phyloP scores from a whole-genome alignment of 30 jellyfish, hydroid and myxozoan genomes.

The Rhopilema esculentum region DNA sequence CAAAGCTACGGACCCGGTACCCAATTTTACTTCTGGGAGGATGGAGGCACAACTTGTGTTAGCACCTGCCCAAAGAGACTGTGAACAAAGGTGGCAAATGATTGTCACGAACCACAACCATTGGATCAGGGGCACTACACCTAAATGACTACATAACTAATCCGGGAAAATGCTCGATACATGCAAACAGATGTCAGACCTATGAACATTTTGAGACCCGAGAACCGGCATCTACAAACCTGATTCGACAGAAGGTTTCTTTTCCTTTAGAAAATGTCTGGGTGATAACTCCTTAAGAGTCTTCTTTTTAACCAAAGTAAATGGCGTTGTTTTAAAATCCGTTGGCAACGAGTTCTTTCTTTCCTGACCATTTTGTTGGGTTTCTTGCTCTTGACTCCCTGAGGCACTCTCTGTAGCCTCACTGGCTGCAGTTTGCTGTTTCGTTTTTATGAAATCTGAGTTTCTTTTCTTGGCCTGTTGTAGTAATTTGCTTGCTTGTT shows the following conservation, averaged over 20 bases:
- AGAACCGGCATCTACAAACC: slow-evolving; percentile 10
- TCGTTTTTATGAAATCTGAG: slow-evolving; percentile 30
- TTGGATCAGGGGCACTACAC: too few relatives aligned
- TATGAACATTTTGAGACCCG: too few relatives aligned
- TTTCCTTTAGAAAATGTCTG: slow-evolving; percentile 73
- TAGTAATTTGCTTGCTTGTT: slow-evolving; percentile 89
- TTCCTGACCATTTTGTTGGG: not conserved
- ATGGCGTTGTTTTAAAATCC: slow-evolving; percentile 81
- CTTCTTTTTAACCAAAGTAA: slow-evolving; percentile 83
- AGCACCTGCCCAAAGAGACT: too few relatives aligned
- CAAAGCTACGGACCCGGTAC: too few relatives aligned
- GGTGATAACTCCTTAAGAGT: slow-evolving; percentile 73
- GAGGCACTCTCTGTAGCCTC: not conserved
- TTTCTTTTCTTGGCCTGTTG: slow-evolving; percentile 78
- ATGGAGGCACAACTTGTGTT: too few relatives aligned
- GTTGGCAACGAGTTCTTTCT: slow-evolving; percentile 31
- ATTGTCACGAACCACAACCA: too few relatives aligned
- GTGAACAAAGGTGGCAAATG: too few relatives aligned
- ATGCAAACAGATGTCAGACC: too few relatives aligned
- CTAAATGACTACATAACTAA: too few relatives aligned
- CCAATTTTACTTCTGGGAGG: too few relatives aligned
- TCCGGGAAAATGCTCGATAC: too few relatives aligned
- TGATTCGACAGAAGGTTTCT: slow-evolving; percentile 47
- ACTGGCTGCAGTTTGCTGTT: not conserved
- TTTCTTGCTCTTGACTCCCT: not conserved